Evolutionary conservation across 2,113 vertebrate genomes (phyloP).

Genomic region (Blennius ocellaris): DNA sequence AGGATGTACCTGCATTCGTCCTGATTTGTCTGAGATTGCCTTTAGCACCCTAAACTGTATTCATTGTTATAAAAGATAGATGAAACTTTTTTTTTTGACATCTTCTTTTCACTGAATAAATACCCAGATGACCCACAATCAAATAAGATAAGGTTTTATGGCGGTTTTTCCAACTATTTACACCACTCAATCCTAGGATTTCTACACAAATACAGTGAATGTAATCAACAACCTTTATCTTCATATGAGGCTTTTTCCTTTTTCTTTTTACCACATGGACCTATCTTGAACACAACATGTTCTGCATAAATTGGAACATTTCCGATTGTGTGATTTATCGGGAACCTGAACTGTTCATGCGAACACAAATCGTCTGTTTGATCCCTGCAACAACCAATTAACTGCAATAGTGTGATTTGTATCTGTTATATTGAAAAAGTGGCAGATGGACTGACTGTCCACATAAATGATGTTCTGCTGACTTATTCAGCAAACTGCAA

Average conservation of each 20-base stretch:
- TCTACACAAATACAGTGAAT: too few relatives aligned
- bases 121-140: too few relatives aligned
- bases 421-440: constrained; percentile 45
- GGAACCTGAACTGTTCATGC: constrained; percentile 12
- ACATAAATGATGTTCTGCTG: constrained; percentile 23
- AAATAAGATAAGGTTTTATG: too few relatives aligned
- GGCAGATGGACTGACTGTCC: constrained; percentile 18
- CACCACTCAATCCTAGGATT: too few relatives aligned
- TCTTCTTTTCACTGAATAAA: too few relatives aligned
- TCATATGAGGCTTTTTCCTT: not conserved
- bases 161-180: too few relatives aligned
- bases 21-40: too few relatives aligned
- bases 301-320: constrained; percentile 25
- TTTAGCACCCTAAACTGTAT: too few relatives aligned
- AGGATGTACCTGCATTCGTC: too few relatives aligned
- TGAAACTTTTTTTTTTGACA: too few relatives aligned
- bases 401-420: constrained; percentile 34
- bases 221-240: too few relatives aligned
- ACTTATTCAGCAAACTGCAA: constrained; percentile 18
- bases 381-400: constrained; percentile 20
- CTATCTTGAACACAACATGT: constrained; percentile 14
- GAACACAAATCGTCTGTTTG: constrained; percentile 38
- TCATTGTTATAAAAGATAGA: too few relatives aligned
- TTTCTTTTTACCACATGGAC: constrained; percentile 18
- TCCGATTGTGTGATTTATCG: constrained; percentile 21